These are phyloP conservation scores for Rhineura floridana DNA, from an alignment of 2,113 vertebrate genomes.

Conservation along the genomic window DNA sequence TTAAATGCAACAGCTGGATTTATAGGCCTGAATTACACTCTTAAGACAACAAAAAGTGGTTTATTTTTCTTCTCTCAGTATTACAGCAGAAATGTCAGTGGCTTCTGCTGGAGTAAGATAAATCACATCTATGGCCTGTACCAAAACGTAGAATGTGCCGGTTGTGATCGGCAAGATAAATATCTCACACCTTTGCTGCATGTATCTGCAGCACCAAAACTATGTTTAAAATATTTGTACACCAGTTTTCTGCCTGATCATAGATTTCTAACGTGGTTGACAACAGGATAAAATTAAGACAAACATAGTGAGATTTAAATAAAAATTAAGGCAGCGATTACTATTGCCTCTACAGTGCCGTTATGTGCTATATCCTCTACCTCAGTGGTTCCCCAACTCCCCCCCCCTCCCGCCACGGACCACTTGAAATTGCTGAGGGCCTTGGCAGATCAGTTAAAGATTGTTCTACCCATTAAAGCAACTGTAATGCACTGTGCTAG, in stretches of 20 bases:
- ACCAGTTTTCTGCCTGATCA: not conserved
- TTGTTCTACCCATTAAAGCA: no score
- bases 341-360: no score
- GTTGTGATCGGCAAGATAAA: constrained; percentile 25
- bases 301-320: not conserved
- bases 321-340: not conserved
- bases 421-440: no score
- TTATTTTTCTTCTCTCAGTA: constrained; percentile 61
- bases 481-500: no score
- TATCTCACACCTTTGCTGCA: constrained; percentile 20
- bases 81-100: constrained; percentile 64
- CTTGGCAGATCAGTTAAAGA: no score
- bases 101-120: constrained; percentile 49
- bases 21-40: constrained; percentile 73
- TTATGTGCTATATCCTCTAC: no score
- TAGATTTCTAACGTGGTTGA: no score
- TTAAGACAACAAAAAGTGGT: constrained; percentile 57
- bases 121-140: constrained; percentile 40
- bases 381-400: no score
- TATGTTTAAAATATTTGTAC: constrained; percentile 20
- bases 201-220: constrained; percentile 28
- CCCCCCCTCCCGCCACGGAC: no score
- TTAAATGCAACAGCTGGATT: constrained; percentile 82
- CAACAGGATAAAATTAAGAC: not conserved
- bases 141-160: constrained; percentile 15